A percentile compares a stretch with the other conserved stretches of the same genome.
These are phyloP conservation scores for Ricordea florida DNA, from an alignment of 92 coral and sea anemone genomes.

Conservation along the genomic window DNA sequence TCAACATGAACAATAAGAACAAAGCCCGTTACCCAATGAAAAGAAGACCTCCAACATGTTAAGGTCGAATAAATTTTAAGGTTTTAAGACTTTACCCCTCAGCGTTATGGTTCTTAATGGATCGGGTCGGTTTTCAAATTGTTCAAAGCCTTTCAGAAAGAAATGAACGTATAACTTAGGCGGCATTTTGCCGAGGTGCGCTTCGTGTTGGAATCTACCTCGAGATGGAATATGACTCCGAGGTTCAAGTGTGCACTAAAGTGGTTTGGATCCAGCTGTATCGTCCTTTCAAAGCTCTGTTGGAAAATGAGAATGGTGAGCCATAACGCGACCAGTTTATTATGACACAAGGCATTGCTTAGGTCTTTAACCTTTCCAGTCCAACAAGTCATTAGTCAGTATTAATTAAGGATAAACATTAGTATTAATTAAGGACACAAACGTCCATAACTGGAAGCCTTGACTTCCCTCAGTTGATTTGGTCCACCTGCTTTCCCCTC, in stretches of 20 bases:
- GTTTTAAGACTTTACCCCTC: not conserved
- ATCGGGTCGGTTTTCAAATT: too few species aligned
- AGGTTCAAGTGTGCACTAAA: constrained; percentile 84
- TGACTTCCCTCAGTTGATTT: not conserved
- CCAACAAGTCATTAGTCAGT: too few species aligned
- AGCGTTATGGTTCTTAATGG: not conserved
- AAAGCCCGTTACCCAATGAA: too few species aligned
- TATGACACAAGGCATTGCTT: too few species aligned
- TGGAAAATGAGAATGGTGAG: not conserved
- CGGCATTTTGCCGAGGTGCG: not conserved
- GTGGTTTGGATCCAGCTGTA: constrained; percentile 58
- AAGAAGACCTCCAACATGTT: too few species aligned
- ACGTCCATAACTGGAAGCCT: not conserved
- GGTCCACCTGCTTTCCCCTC: too few species aligned
- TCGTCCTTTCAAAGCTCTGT: constrained; percentile 66
- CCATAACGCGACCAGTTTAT: too few species aligned
- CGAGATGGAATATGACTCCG: constrained; percentile 82
- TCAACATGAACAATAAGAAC: too few species aligned
- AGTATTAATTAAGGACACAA: not conserved
- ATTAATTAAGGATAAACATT: not conserved
- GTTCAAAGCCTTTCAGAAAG: too few species aligned
- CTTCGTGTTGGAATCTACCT: constrained; percentile 19
- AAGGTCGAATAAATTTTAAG: too few species aligned
- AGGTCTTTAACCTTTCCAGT: too few species aligned
- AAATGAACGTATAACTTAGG: not conserved